These are phyloP conservation scores for Ceuthmochares aereus DNA, from an alignment of 2,113 vertebrate species.

Conservation along the genomic window DNA sequence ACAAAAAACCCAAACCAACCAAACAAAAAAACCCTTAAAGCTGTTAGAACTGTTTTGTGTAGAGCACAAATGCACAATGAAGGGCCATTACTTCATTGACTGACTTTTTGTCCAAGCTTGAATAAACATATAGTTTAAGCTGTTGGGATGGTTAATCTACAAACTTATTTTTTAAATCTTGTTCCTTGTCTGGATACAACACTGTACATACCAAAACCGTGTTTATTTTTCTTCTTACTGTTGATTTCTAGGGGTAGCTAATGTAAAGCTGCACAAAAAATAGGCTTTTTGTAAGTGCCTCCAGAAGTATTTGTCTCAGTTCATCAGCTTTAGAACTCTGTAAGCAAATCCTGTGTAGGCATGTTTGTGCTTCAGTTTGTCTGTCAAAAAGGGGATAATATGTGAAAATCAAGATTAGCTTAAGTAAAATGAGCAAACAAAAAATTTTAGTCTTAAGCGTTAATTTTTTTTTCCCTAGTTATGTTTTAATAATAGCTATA, in stretches of 20 bases:
- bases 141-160: neutral
- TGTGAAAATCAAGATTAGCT: neutral
- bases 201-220: neutral
- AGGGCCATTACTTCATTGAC: neutral
- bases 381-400: neutral
- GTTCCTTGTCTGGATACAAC: neutral
- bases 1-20: no score
- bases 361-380: neutral
- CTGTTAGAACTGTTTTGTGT: neutral
- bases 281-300: neutral
- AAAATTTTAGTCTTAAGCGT: neutral
- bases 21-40: neutral
- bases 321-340: neutral
- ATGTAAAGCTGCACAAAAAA: neutral
- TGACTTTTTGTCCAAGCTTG: neutral
- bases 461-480: neutral
- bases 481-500: neutral
- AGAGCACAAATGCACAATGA: neutral
- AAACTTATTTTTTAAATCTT: slow-evolving; percentile 3
- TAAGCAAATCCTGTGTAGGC: neutral
- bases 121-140: neutral
- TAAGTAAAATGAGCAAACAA: neutral
- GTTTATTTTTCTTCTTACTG: slow-evolving; percentile 29
- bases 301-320: neutral
- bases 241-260: neutral